Evolutionary conservation across 2,113 vertebrate genomes (phyloP), one percentile per base, ranked within the genome.

Genomic region (Melanerpes formicivorus): DNA sequence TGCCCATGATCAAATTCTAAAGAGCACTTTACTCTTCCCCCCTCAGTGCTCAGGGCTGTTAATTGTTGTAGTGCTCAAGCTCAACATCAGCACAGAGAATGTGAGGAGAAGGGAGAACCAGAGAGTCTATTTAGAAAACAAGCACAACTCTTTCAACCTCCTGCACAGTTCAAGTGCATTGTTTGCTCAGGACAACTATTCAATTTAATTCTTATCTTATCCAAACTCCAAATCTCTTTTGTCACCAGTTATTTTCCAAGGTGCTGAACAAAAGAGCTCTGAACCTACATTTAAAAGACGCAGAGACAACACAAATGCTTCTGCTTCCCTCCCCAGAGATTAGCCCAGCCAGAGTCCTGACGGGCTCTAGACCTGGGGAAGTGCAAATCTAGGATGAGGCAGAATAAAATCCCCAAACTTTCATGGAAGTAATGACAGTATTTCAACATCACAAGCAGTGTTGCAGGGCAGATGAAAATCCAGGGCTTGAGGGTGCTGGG

Each of bases 171-270:
- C 52, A 40, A 72, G 52, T 16, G 19, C 25, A 11, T 46, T 90
- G 65, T 56, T 90, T 64, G 60, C 37, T 82, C 80, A 90, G 58
- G 80, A 90, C 77, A 95, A 95, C 93, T 60, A 92, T 88, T 87
- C 73, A 56, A 89, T 93, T 92, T 95, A 91, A 95, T 91, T 83
- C 70, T 80, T 90, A 85, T 91, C 74, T 90, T 91, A 94, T 54
- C 89, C 75, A 73, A 72, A 91, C 44, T 40, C 63, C 74, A 69
- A 87, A 91, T 91, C 64, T 85, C 60, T 79, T 87, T 84, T 93
- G 64, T 76, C 79, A 84, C 84, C 76, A 52, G 84, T 50, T 83
- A 54, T 63, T 92, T 88, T 94, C 88, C 67, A 56, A 78, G 50
- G 55, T 69, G 54, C 15, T 46, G 66, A 79, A 78, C 82, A 86